Evolutionary conservation across 2,888 invertebrate species (phyloP), one percentile per base, ranked within the genome.

Genomic region (Lithosia quadra): DNA sequence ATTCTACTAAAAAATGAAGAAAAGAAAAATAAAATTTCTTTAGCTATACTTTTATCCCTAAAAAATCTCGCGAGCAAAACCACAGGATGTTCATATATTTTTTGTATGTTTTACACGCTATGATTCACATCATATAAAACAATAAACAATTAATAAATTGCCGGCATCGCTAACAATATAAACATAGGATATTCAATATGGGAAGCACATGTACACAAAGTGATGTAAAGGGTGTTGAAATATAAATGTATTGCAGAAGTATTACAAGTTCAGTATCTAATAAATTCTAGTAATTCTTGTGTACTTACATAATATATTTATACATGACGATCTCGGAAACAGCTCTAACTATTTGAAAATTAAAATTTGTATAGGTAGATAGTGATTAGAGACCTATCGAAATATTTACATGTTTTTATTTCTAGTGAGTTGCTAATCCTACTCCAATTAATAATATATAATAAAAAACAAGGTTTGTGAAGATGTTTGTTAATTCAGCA

Each of bases 171-270:
- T 78, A 68, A 72, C 78, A 77, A 81, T 39, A 69, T 70, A 83
- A 75, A 79, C 76, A 77, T 66, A n/a, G 65, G 67, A 13, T 57
- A 78, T 74, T 71, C 69, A 88, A 89, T 82, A 77, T 90, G 90
- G 68, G 75, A 59, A 60, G 76, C 90, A 90, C 81, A 89, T 90
- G 90, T 87, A 49, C 15, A 63, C 49, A 57, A 53, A 10, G 63
- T 69, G 57, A 67, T 67, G 28, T 63, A 62, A 67, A 36, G 28
- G 49, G 58, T 59, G 68, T 24, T 68, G 63, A 68, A 15, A n/a
- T 68, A 22, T 62, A n/a, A 62, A 67, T 67, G 56, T 56, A n/a
- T 67, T 57, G 15, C 55, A 66, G 24, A 60, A 55, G 63, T 34
- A 13, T 55, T 60, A 15, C 21, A 22, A 39, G 1, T 18, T 22